These are phyloP conservation scores for Drosophila gunungcola DNA, from an alignment of 1,140 invertebrate genomes.

Conservation along the genomic window DNA sequence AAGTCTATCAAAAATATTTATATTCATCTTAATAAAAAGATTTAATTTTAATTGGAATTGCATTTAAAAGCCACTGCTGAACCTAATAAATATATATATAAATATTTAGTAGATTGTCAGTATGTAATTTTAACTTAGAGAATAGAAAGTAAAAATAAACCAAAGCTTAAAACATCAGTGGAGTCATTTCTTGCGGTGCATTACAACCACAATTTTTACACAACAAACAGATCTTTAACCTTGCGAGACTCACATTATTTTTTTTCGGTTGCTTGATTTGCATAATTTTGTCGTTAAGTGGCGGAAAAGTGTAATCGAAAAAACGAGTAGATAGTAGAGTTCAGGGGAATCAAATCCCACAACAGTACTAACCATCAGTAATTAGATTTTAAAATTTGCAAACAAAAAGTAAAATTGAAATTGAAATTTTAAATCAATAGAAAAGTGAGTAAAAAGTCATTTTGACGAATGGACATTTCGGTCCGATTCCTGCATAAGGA, in stretches of 20 bases:
- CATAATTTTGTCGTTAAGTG: constrained; percentile 72
- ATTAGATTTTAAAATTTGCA: constrained; percentile 12
- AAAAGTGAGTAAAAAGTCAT: constrained; percentile 1
- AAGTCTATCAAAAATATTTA: no score
- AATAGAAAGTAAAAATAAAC: no score
- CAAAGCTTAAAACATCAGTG: no score
- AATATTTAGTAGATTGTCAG: no score
- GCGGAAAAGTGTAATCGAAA: constrained; percentile 76
- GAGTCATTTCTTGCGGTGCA: constrained; percentile 1
- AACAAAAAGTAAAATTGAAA: constrained; percentile 4
- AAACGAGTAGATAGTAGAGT: constrained; percentile 59
- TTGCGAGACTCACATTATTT: constrained; percentile 25
- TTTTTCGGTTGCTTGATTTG: constrained; percentile 47
- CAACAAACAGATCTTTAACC: constrained; percentile 7
- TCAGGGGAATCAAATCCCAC: constrained; percentile 10
- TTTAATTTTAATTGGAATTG: neutral
- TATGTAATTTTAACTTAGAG: no score
- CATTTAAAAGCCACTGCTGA: no score
- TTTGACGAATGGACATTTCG: constrained; percentile 17
- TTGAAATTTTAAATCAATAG: constrained; percentile 5
- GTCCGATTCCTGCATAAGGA: constrained; percentile 9
- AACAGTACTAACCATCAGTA: constrained; percentile 2
- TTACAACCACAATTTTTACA: neutral
- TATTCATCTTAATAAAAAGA: neutral
- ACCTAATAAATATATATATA: no score